Conservation (phyloP, 1,140 invertebrate genomes). For the Drepana arcuata region DNA sequence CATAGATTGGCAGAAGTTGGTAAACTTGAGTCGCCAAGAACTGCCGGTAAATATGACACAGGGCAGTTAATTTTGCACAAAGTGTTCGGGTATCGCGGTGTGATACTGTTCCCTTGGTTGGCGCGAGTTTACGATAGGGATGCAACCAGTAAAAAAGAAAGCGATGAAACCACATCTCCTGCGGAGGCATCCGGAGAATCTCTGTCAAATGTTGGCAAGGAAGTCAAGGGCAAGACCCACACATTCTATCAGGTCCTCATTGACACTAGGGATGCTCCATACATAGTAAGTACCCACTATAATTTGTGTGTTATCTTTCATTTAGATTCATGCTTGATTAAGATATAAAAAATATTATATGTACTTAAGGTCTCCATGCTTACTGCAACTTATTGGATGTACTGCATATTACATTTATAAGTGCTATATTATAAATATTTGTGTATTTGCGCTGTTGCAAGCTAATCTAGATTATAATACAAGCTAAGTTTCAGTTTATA, state of each 20-base stretch:
- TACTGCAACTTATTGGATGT: too few relatives aligned
- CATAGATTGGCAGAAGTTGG: conserved; percentile 75
- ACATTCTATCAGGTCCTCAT: conserved; percentile 98
- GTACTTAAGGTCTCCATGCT: too few relatives aligned
- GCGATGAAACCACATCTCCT: conserved; percentile 29
- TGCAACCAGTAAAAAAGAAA: conserved; percentile 73
- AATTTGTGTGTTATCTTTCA: neutral
- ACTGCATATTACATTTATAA: too few relatives aligned
- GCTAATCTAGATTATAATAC: too few relatives aligned
- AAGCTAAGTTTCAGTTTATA: too few relatives aligned
- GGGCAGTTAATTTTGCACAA: conserved; percentile 96
- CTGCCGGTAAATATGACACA: conserved; percentile 93
- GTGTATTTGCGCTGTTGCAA: too few relatives aligned
- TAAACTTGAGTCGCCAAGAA: conserved; percentile 83
- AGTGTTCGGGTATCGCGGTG: conserved; percentile 96
- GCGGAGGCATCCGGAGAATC: conserved; percentile 46
- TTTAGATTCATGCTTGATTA: neutral
- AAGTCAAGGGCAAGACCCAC: conserved; percentile 91
- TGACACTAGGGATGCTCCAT: conserved; percentile 95
- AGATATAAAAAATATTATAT: neutral
- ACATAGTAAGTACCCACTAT: conserved; percentile 84
- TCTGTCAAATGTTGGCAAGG: conserved; percentile 79
- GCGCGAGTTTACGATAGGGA: conserved; percentile 95
- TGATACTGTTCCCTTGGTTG: conserved; percentile 95
- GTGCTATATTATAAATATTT: too few relatives aligned